phyloP scores from a whole-genome alignment of 92 coral and sea anemone genomes.

The Zoanthus sociatus region DNA sequence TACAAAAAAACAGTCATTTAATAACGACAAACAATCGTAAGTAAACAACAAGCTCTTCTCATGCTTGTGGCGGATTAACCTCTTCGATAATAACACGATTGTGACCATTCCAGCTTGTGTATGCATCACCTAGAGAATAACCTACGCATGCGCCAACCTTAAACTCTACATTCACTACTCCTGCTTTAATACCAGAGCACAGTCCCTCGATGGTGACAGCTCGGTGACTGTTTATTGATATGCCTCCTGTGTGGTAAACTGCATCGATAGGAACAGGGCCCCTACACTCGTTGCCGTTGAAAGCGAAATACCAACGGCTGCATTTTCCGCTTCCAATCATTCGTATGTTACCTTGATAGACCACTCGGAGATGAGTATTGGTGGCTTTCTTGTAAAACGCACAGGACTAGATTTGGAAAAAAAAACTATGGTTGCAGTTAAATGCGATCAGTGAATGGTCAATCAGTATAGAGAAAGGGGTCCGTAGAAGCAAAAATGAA shows the following conservation, averaged over 20 bases:
- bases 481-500: too few relatives aligned
- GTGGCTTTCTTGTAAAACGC: neutral
- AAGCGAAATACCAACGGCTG: slow-evolving; percentile 23
- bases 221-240: neutral
- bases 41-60: too few relatives aligned
- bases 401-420: neutral
- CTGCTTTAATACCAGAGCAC: neutral
- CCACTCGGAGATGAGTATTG: too few relatives aligned
- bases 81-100: neutral
- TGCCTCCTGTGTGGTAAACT: neutral
- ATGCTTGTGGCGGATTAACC: too few relatives aligned
- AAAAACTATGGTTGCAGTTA: too few relatives aligned
- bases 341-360: too few relatives aligned
- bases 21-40: too few relatives aligned
- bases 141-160: slow-evolving; percentile 2
- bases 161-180: neutral
- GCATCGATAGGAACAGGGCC: slow-evolving; percentile 14
- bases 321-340: neutral
- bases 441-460: too few relatives aligned
- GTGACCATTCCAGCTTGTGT: neutral
- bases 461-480: too few relatives aligned
- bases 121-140: neutral
- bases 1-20: too few relatives aligned
- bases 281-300: slow-evolving; percentile 17
- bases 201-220: neutral